A percentile compares a stretch with the other conserved stretches of the same genome.
phyloP scores from a whole-genome alignment of 2,113 vertebrate species.

The Phocoena sinus region DNA sequence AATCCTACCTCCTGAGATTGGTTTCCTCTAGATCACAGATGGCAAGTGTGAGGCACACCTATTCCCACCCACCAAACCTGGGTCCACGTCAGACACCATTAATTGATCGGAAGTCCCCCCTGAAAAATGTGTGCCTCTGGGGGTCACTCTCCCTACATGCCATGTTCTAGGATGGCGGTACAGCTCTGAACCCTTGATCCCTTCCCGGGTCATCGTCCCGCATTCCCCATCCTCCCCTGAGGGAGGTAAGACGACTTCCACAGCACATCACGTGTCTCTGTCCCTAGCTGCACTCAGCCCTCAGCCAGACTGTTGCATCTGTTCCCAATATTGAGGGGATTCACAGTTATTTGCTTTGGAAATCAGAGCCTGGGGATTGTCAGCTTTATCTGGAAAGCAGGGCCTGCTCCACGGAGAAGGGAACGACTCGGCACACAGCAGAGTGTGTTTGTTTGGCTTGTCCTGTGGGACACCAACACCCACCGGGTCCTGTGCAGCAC shows the following conservation, averaged over 20 bases:
- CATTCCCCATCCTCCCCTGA: not conserved
- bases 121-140: not conserved
- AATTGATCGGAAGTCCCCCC: not conserved
- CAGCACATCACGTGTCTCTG: not conserved
- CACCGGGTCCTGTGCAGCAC: not conserved
- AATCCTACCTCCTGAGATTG: not conserved
- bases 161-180: not conserved
- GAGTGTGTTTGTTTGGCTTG: constrained; percentile 42
- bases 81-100: not conserved
- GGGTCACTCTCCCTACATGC: not conserved
- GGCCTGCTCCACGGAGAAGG: constrained; percentile 6
- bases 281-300: not conserved
- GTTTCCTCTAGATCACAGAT: not conserved
- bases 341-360: constrained; percentile 64
- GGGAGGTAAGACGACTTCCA: not conserved
- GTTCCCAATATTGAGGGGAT: constrained; percentile 53
- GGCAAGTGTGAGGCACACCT: not conserved
- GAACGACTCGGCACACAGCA: not conserved
- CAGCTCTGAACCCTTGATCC: not conserved
- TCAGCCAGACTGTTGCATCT: not conserved
- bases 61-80: not conserved
- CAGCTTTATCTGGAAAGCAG: constrained; percentile 57
- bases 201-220: not conserved
- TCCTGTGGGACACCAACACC: not conserved
- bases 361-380: constrained; percentile 57